These are phyloP conservation scores for Neoscelio sp. DNA, from an alignment of 2,888 invertebrate species.

Conservation along the genomic window DNA sequence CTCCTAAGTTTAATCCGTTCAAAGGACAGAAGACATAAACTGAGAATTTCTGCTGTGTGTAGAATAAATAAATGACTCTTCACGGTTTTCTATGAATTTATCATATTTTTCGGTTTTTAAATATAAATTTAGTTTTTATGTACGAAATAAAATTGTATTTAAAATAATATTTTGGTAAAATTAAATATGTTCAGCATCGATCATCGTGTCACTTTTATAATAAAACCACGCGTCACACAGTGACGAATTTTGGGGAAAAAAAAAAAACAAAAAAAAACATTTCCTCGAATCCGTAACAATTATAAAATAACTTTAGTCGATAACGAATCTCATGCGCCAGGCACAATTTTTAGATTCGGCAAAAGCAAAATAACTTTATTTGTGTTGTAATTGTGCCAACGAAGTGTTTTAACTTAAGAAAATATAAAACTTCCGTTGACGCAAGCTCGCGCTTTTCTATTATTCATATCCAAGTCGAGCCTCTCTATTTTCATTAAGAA, in stretches of 20 bases:
- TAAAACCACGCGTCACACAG: background rate
- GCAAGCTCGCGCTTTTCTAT: constrained; percentile 22
- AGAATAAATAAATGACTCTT: no score
- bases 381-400: constrained; percentile 51
- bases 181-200: constrained; percentile 15
- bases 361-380: constrained; percentile 46
- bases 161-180: no score
- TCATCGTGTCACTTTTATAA: constrained; percentile 18
- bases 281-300: constrained; percentile 11
- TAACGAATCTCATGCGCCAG: background rate
- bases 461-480: background rate
- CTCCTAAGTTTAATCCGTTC: no score
- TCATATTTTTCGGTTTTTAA: no score
- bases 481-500: no score
- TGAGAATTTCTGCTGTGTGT: no score
- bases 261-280: no score
- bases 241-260: background rate
- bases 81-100: no score
- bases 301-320: no score
- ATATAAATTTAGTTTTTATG: no score
- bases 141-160: no score
- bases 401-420: constrained; percentile 31
- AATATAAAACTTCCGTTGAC: constrained; percentile 31
- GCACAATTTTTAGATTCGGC: constrained; percentile 29
- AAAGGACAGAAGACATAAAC: no score